These are phyloP conservation scores for Idaea aversata DNA, from an alignment of 2,888 invertebrate species.

Conservation along the genomic window DNA sequence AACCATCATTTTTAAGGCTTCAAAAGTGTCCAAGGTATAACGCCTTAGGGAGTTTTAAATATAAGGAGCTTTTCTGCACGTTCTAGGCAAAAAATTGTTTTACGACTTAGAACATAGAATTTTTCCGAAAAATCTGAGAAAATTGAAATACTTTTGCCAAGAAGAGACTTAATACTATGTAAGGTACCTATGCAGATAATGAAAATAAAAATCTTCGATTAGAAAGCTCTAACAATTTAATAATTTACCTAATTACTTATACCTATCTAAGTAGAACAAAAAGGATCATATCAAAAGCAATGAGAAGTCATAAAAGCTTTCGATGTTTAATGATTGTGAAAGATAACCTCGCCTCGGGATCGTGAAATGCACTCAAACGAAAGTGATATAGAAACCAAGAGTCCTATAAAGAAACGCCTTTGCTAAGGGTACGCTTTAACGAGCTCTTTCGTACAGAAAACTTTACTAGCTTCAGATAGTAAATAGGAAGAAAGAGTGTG, in stretches of 20 bases:
- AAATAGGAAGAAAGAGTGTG: neutral
- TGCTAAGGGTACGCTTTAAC: conserved; percentile 8
- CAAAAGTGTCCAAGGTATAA: neutral
- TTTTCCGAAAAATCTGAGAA: neutral
- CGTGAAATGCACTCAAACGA: conserved; percentile 41
- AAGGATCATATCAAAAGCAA: neutral
- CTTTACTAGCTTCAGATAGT: neutral
- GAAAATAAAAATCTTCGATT: too few relatives aligned
- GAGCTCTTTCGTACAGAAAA: neutral
- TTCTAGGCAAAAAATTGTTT: neutral
- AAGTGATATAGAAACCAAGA: conserved; percentile 31
- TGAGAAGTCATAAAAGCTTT: neutral
- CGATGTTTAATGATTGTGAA: conserved; percentile 34
- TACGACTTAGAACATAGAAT: too few relatives aligned
- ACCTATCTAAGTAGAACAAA: neutral
- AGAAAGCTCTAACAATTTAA: too few relatives aligned
- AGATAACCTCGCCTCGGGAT: conserved; percentile 31
- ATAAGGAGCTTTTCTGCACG: neutral
- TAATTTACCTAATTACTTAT: too few relatives aligned
- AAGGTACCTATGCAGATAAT: too few relatives aligned
- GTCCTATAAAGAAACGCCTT: neutral
- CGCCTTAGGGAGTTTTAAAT: neutral
- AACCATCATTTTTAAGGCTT: neutral
- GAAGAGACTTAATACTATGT: neutral
- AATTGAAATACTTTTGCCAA: neutral